A percentile compares a stretch with the other conserved stretches of the same genome.
Evolutionary conservation across 2,113 vertebrate genomes (phyloP).

Genomic region (Cyphomyrus plagiostoma): DNA sequence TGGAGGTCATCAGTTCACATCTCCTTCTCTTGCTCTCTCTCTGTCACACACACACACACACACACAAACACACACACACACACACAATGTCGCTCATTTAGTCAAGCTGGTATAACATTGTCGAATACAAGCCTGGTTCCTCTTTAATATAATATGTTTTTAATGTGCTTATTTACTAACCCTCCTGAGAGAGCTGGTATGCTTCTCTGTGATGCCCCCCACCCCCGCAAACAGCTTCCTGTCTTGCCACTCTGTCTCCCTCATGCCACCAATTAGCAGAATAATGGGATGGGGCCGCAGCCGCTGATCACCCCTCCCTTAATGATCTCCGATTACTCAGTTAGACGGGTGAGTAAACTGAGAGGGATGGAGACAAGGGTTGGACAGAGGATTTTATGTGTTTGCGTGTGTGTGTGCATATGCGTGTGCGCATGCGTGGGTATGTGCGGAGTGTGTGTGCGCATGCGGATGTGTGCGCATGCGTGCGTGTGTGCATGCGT

Average conservation of each 20-base stretch:
- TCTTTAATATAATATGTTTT: constrained; percentile 24
- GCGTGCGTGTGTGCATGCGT: neutral
- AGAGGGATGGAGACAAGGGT: neutral
- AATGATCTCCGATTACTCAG: constrained; percentile 35
- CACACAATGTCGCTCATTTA: neutral
- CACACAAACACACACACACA: neutral
- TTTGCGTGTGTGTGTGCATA: neutral
- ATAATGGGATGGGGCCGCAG: constrained; percentile 49
- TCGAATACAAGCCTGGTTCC: neutral
- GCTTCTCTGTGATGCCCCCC: neutral
- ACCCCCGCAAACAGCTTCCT: constrained; percentile 39
- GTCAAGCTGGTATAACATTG: neutral
- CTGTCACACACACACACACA: neutral
- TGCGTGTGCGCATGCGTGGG: too few species aligned
- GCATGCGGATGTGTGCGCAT: neutral
- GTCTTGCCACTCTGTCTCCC: constrained; percentile 49
- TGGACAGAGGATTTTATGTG: constrained; percentile 21
- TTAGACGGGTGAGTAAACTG: constrained; percentile 5
- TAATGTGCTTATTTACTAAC: neutral
- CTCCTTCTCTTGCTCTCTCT: constrained; percentile 1
- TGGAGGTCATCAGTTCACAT: neutral
- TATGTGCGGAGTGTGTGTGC: neutral
- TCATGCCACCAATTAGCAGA: constrained; percentile 58
- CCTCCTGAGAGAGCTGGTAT: neutral
- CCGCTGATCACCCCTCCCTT: constrained; percentile 42